A percentile compares a stretch with the other conserved stretches of the same genome.
Evolutionary conservation across 2,797 vertebrate genomes (phyloP).

Genomic region (Ciconia nigra): DNA sequence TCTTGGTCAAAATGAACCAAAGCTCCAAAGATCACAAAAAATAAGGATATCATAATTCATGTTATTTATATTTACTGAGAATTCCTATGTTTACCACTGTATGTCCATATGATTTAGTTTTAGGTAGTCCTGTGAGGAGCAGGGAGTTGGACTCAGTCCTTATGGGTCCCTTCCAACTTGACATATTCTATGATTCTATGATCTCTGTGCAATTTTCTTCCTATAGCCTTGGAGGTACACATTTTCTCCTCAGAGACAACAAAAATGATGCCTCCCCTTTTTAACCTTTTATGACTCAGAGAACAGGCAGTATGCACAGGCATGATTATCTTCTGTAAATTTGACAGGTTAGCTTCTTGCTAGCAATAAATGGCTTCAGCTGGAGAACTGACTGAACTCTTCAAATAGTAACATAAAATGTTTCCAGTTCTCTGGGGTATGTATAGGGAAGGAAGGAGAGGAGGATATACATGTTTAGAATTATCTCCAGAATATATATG

Average conservation of each 20-base stretch:
- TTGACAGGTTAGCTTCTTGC: background rate
- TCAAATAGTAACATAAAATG: background rate
- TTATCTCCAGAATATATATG: background rate
- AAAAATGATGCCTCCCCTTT: background rate
- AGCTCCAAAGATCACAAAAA: background rate
- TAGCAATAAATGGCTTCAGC: background rate
- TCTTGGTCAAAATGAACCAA: background rate
- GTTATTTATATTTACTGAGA: background rate
- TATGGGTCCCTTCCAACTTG: background rate
- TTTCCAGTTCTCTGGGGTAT: background rate
- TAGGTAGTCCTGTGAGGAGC: background rate
- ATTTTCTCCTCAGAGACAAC: background rate
- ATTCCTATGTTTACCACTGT: background rate
- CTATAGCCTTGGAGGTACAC: background rate
- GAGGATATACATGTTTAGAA: rapidly evolving
- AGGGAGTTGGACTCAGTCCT: background rate
- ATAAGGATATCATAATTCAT: background rate
- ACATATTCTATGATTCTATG: background rate
- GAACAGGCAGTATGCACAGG: background rate
- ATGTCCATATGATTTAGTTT: background rate
- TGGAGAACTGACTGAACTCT: background rate
- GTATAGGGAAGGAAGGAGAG: background rate
- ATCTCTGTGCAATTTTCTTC: background rate
- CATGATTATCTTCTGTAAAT: background rate
- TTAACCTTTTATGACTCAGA: background rate